Evolutionary conservation across 2,797 vertebrate species (phyloP), one percentile per base, ranked within the genome.

Genomic region (Anas acuta): DNA sequence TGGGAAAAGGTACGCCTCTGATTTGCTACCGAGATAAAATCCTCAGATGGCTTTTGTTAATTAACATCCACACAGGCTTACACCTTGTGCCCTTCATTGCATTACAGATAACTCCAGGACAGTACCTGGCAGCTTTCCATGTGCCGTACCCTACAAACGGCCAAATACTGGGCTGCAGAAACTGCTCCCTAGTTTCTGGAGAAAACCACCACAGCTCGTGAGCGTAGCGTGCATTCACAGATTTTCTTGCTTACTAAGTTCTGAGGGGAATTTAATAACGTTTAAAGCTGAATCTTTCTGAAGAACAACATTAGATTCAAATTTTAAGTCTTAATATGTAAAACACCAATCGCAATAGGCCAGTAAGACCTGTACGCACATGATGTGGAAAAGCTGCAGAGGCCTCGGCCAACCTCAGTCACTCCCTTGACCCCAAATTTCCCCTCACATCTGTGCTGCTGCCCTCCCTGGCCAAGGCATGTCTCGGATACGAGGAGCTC

Each of bases 161-260:
- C 32, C 45, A 35, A 58, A 8, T 2, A 13, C 21, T 8, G 30
- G 76, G 13, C 58, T 11, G 17, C 60, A 56, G 33, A 18, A 61
- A 49, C 10, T 2, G n/a, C n/a, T 72, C 7, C 0, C 33, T 33
- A 5, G 1, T 9, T 33, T 71, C 57, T 67, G 33, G 13, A 76
- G 60, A 54, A 64, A 72, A 61, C 25, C 47, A 18, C 25, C 19
- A 8, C 28, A 22, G 37, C 26, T 60, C 8, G 4, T 1, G 20
- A 80, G 30, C 11, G 5, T 39, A 0, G 0, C 12, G 37, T 11
- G 2, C 17, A 10, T 4, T 82, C 53, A 15, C 1, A 25, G 19
- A 62, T 83, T 82, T 84, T 65, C 21, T 41, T 54, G 64, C 23
- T 30, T 19, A 39, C 2, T 32, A 37, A 4, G 35, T 84, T 81